These are phyloP conservation scores for Bombus affinis DNA, from an alignment of 1,140 invertebrate species.

Conservation along the genomic window DNA sequence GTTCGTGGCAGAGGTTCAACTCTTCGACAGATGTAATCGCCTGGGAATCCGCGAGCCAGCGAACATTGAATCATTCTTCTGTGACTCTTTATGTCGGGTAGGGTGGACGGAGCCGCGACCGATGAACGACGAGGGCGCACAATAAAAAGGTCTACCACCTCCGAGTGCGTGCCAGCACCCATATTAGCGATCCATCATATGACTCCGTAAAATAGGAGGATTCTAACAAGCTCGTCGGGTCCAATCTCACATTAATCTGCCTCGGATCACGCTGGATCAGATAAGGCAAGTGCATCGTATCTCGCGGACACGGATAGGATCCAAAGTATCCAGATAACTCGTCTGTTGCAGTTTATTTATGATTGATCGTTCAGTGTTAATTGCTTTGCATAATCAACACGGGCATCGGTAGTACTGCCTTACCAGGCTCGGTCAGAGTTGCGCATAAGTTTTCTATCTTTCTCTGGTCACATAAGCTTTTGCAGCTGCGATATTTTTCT, in stretches of 20 bases:
- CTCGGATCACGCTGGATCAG: slow-evolving; percentile 62
- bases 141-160: slow-evolving; percentile 49
- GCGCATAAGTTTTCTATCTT: not conserved
- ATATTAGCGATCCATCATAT: slow-evolving; percentile 80
- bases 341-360: too few relatives aligned
- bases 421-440: not conserved
- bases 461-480: slow-evolving; percentile 17
- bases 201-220: slow-evolving; percentile 44
- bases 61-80: slow-evolving; percentile 21
- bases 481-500: slow-evolving; percentile 75
- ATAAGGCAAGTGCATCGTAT: slow-evolving; percentile 65
- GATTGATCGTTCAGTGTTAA: not conserved
- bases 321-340: too few relatives aligned
- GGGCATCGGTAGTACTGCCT: not conserved
- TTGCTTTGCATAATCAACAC: not conserved
- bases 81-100: slow-evolving; percentile 23
- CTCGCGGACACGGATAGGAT: too few relatives aligned
- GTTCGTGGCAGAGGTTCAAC: slow-evolving; percentile 48
- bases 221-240: slow-evolving; percentile 53
- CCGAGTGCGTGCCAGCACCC: slow-evolving; percentile 53
- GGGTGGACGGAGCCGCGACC: slow-evolving; percentile 17
- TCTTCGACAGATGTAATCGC: slow-evolving; percentile 77
- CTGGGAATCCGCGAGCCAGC: slow-evolving; percentile 75
- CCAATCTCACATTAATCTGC: slow-evolving; percentile 78
- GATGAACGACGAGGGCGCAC: slow-evolving; percentile 53